phyloP scores from a whole-genome alignment of 2,888 invertebrate genomes.

The Papilio elwesi region DNA sequence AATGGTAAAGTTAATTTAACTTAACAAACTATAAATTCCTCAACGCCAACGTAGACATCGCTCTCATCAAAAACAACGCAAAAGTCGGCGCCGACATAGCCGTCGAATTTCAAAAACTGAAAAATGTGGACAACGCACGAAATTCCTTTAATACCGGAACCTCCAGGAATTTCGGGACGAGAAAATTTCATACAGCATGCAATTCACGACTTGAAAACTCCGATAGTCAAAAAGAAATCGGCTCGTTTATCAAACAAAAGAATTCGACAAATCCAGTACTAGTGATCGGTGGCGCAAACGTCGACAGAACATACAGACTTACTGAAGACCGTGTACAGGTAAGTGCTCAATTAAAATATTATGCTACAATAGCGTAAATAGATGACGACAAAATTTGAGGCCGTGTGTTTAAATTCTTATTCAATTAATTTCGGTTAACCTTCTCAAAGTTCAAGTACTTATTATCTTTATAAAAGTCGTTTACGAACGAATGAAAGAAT shows the following conservation, averaged over 20 bases:
- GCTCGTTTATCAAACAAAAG: constrained; percentile 46
- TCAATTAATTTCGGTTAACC: no score
- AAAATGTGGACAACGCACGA: constrained; percentile 59
- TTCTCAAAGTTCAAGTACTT: no score
- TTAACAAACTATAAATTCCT: constrained; percentile 26
- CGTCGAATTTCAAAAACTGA: constrained; percentile 82
- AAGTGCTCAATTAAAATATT: constrained; percentile 68
- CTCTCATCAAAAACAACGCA: constrained; percentile 97
- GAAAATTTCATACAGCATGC: constrained; percentile 66
- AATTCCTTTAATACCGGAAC: constrained; percentile 60
- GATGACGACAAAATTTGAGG: no score
- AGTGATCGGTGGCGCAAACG: constrained; percentile 91
- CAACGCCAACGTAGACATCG: constrained; percentile 87
- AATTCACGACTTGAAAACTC: constrained; percentile 41
- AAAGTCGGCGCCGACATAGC: constrained; percentile 92
- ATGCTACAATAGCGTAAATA: no score
- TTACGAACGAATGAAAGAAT: no score
- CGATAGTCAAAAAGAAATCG: constrained; percentile 46
- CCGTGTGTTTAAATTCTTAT: no score
- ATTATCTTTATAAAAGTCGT: no score
- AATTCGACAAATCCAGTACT: constrained; percentile 68
- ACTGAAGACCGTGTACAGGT: constrained; percentile 87
- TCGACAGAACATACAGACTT: constrained; percentile 88
- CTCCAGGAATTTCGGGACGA: constrained; percentile 51
- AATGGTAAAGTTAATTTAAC: background rate